Evolutionary conservation across 35 echinoderm and acorn worm genomes (phyloP), one percentile per base, ranked within the genome.

Genomic region (Anneissia japonica): DNA sequence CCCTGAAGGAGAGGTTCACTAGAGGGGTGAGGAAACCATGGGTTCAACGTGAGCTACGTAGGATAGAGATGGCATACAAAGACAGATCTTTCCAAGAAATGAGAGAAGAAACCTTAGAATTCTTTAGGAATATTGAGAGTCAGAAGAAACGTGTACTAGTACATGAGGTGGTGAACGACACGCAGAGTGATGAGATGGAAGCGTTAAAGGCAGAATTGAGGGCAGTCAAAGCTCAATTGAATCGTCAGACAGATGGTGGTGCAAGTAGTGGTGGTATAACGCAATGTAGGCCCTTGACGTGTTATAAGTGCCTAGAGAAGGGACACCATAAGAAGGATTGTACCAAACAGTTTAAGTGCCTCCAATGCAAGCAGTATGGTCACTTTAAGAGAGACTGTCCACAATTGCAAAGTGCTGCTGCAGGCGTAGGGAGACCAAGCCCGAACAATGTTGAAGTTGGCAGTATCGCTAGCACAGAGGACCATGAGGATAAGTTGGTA

Each of bases 11-110:
- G 14, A 32, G 79, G 29, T 90, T 85, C 43, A 21, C 39, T 31
- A 84, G 82, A 21, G 88, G 88, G 21, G 88, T 81, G 10, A 84
- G 73, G 29, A 74, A 90, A 74, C 38, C 82, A 37, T 84, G 82
- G 75, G 88, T 90, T 13, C 46, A 82, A 21, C 38, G 81, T 29
- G 88, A 90, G 74, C 73, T 90, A 76, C 34, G 40, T 6, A 12
- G 88, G 3, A 90, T 90, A 16, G 82, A 84, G 30, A 30, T 90
- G 64, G 73, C 81, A 3, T 26, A 40, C 30, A 29, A 36, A 14
- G 72, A 32, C 11, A 86, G 34, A 28, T 37, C 74, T 10, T 91
- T 91, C 36, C 39, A 80, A 23, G 77, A 86, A 39, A 91, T 91
- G 83, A 56, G 83, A 40, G 74, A 78, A 37, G 89, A 91, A 72